phyloP scores from a whole-genome alignment of 2,113 vertebrate genomes.

The Diphyllodes magnificus region DNA sequence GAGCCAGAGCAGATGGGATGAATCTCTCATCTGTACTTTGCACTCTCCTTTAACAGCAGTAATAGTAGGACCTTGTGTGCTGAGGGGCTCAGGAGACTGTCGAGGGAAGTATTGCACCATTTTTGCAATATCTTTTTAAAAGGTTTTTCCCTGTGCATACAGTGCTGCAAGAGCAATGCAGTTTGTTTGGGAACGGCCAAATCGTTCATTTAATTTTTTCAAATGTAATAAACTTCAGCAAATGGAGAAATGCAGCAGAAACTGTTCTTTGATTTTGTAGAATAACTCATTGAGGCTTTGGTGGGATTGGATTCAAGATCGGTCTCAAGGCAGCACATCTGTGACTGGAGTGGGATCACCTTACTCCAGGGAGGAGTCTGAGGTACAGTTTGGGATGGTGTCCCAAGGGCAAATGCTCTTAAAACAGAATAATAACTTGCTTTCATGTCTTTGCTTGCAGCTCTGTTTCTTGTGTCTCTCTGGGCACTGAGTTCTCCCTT shows the following conservation, averaged over 20 bases:
- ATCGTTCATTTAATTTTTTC: not conserved
- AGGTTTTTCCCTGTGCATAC: not conserved
- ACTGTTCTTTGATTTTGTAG: not conserved
- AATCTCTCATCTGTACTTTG: not conserved
- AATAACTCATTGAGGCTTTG: not conserved
- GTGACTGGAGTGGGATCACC: not conserved
- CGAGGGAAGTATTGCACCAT: not conserved
- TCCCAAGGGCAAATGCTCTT: not conserved
- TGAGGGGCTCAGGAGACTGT: not conserved
- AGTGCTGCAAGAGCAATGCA: not conserved
- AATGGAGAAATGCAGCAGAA: not conserved
- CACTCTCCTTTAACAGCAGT: not conserved
- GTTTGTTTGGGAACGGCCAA: not conserved
- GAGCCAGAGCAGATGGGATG: not conserved
- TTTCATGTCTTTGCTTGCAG: not conserved
- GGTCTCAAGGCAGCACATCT: not conserved
- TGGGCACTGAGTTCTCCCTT: not conserved
- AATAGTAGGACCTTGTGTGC: not conserved
- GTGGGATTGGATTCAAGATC: not conserved
- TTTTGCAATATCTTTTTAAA: not conserved
- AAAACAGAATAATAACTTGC: not conserved
- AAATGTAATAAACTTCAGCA: not conserved
- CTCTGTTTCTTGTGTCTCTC: not conserved
- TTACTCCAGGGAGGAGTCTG: not conserved
- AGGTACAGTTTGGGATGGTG: not conserved